A percentile compares a stretch with the other conserved stretches of the same genome.
phyloP scores from a whole-genome alignment of 1,140 invertebrate genomes.

The Asobara japonica region DNA sequence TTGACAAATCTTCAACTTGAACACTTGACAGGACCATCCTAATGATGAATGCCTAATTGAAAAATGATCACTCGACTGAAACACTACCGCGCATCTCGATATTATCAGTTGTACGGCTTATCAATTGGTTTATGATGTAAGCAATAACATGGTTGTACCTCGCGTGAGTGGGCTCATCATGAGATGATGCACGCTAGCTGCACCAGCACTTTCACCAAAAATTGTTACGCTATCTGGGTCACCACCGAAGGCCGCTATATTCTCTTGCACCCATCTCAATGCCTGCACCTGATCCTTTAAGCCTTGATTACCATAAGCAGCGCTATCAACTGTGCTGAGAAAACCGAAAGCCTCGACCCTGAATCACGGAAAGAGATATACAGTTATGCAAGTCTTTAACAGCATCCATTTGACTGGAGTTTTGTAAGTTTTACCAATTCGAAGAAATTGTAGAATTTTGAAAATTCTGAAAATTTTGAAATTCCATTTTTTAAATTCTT shows the following conservation, averaged over 20 bases:
- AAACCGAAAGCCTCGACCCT: conserved; percentile 76
- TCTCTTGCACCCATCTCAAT: conserved; percentile 50
- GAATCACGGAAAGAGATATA: neutral
- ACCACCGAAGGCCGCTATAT: conserved; percentile 70
- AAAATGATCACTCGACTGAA: no score
- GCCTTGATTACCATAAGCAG: conserved; percentile 76
- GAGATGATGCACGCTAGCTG: conserved; percentile 74
- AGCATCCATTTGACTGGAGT: no score
- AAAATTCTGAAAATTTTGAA: no score
- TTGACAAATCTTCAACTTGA: no score
- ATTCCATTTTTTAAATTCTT: no score
- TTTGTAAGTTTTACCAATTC: no score
- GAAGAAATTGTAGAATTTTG: no score
- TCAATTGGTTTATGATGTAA: neutral
- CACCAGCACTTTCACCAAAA: conserved; percentile 80
- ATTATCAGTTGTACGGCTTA: neutral
- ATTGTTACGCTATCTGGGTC: conserved; percentile 74
- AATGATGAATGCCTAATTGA: no score
- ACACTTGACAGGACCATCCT: no score
- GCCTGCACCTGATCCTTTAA: conserved; percentile 79
- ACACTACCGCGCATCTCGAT: no score
- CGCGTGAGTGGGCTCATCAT: conserved; percentile 70
- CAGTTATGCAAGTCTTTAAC: no score
- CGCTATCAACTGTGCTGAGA: conserved; percentile 70
- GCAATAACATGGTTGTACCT: conserved; percentile 3